These are phyloP conservation scores for Eurypyga helias DNA, from an alignment of 2,113 vertebrate genomes.

Conservation along the genomic window DNA sequence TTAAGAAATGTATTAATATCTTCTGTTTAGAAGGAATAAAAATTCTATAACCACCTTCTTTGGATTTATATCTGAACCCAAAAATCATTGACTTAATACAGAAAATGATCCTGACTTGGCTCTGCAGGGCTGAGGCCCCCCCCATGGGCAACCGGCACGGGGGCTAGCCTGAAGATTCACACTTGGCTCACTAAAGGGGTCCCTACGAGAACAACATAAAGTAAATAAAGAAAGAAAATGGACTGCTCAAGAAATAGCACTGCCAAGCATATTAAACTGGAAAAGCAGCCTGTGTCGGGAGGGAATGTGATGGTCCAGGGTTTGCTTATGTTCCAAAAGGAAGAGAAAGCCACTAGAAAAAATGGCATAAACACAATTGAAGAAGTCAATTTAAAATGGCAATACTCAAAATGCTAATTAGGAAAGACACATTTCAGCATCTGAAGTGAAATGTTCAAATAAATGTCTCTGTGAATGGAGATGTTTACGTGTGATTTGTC, in stretches of 20 bases:
- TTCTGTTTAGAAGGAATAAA: background rate
- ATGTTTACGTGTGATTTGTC: background rate
- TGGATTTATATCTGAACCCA: background rate
- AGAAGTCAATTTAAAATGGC: background rate
- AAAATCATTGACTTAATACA: background rate
- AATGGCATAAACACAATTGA: background rate
- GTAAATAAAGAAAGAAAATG: background rate
- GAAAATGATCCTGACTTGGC: background rate
- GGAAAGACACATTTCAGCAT: background rate
- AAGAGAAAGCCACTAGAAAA: background rate
- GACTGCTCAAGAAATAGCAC: rapidly evolving
- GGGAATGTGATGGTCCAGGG: too few relatives aligned
- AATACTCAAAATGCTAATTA: background rate
- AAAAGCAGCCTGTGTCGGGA: background rate
- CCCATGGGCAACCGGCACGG: rapidly evolving
- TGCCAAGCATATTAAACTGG: rapidly evolving
- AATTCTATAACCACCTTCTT: background rate
- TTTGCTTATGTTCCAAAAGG: background rate
- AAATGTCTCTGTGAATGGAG: background rate
- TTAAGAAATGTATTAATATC: background rate
- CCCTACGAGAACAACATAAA: background rate
- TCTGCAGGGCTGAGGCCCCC: background rate
- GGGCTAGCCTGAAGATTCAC: background rate
- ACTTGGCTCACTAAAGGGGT: rapidly evolving
- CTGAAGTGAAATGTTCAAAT: background rate